phyloP scores from a whole-genome alignment of 2,888 invertebrate species.

The Galeopsomyia nigrocyanea region DNA sequence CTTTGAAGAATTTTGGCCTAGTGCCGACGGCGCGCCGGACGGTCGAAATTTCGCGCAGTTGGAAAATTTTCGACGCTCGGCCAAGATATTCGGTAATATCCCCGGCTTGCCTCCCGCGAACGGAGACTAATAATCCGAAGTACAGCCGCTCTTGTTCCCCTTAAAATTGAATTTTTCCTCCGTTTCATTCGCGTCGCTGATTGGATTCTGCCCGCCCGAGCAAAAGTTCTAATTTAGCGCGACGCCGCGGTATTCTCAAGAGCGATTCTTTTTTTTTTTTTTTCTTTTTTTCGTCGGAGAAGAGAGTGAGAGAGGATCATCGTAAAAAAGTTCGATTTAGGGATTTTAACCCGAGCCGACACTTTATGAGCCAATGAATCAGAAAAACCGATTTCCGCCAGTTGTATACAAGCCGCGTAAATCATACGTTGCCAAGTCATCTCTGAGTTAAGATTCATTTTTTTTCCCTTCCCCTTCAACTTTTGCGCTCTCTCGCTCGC shows the following conservation, averaged over 20 bases:
- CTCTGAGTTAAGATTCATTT: constrained; percentile 41
- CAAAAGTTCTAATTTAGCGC: constrained; percentile 44
- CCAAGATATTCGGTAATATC: constrained; percentile 34
- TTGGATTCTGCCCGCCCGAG: constrained; percentile 39
- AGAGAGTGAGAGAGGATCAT: constrained; percentile 17
- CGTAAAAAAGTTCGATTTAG: constrained; percentile 50
- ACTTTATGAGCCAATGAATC: constrained; percentile 49
- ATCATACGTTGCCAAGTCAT: constrained; percentile 41
- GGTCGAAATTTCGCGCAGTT: constrained; percentile 26
- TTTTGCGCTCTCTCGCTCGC: background rate
- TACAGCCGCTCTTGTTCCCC: background rate
- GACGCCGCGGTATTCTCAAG: background rate
- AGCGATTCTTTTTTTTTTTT: constrained; percentile 43
- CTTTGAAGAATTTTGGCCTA: constrained; percentile 42
- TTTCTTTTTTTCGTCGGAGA: constrained; percentile 26
- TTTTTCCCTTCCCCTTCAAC: constrained; percentile 21
- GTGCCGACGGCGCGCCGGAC: constrained; percentile 11
- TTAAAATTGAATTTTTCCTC: constrained; percentile 43
- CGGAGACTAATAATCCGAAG: constrained; percentile 37
- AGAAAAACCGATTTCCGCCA: constrained; percentile 47
- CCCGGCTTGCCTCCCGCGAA: background rate
- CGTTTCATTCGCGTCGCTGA: constrained; percentile 45
- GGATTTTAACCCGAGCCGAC: constrained; percentile 48
- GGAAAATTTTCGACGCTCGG: background rate
- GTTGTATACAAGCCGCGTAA: constrained; percentile 38